Evolutionary conservation across 2,797 vertebrate species (phyloP), one percentile per base, ranked within the genome.

Genomic region (Scolopax rusticola): DNA sequence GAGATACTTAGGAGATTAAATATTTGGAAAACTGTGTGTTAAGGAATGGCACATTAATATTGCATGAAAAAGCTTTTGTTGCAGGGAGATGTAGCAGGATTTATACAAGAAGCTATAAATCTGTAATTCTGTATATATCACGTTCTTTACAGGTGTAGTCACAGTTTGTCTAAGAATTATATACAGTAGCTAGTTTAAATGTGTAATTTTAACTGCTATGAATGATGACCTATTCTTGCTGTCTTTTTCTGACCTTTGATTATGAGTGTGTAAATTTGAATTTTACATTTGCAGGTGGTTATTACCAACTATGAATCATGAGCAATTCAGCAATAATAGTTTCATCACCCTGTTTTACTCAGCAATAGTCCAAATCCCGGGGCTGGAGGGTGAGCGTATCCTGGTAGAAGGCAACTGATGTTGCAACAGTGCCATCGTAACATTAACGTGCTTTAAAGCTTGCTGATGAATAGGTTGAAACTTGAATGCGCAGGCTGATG

Each of bases 11-110:
- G 51, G 74, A 30, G 51, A 84, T 94, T 84, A 91, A 87, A 73
- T 91, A 81, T 96, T 92, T 94, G 85, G 93, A 93, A 71, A 93
- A 92, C 53, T 63, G 59, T 79, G 12, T 63, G 43, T 65, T 84
- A 54, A 81, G 43, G 50, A 54, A 91, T 65, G 74, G 61, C 79
- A 57, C 60, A 13, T 77, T 86, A 97, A 94, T 89, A 77, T 82
- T 89, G 70, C 88, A 95, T 82, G 59, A 87, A 86, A 96, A 97
- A 96, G 79, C 74, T 76, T 96, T 97, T 97, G 81, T 92, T 92
- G 75, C 70, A 80, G 63, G 51, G 83, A 92, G 77, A 67, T 80
- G 20, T 79, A 89, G 81, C 51, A 70, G 77, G 84, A 89, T 94
- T 96, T 95, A 61, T 85, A 56, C 25, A 83, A 84, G 83, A 79